Conservation (phyloP, 2,797 vertebrate species). For the Psittacula echo region DNA sequence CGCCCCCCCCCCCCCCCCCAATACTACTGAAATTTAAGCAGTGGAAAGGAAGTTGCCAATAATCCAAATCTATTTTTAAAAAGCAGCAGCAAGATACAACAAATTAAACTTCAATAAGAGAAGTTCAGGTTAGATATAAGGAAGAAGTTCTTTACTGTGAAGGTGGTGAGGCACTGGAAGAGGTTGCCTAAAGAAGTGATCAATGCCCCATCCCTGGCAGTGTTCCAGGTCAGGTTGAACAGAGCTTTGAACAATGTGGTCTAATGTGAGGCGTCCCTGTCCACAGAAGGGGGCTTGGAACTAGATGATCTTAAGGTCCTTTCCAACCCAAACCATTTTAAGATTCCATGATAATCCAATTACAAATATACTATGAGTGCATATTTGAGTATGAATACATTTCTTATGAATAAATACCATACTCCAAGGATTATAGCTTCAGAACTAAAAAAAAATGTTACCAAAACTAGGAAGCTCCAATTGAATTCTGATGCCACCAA, state of each 20-base stretch:
- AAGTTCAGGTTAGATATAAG: neutral
- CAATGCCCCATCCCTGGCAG: neutral
- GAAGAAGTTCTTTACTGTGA: neutral
- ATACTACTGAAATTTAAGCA: neutral
- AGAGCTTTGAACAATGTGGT: neutral
- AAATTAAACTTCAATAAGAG: neutral
- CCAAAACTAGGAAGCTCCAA: neutral
- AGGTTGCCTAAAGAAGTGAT: neutral
- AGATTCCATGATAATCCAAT: neutral
- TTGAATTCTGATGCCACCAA: neutral
- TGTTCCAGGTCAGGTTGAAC: neutral
- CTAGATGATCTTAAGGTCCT: neutral
- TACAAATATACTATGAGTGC: neutral
- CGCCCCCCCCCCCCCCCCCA: neutral
- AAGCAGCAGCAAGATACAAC: neutral
- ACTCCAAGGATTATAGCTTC: neutral
- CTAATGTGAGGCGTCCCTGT: neutral
- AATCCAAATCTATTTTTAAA: neutral
- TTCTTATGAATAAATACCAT: neutral
- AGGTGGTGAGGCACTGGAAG: neutral
- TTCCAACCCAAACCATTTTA: neutral
- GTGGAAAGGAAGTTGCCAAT: neutral
- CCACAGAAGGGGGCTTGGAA: neutral
- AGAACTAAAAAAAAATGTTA: neutral
- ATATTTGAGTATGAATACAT: neutral